Evolutionary conservation across 2,797 vertebrate genomes (phyloP), one percentile per base, ranked within the genome.

Genomic region (Cottoperca gobio): DNA sequence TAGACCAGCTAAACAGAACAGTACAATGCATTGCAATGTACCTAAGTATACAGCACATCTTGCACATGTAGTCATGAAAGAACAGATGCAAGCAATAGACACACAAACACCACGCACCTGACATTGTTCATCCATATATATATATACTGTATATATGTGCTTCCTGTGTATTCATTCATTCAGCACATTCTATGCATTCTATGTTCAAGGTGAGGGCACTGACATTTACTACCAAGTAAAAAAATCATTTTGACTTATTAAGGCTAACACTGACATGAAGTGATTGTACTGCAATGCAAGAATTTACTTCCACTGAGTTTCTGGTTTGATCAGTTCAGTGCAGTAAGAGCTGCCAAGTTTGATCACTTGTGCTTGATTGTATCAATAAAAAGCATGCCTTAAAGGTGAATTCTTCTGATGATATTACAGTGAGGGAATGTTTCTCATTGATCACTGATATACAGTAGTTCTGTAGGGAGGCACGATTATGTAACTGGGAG

Each of bases 401-500:
- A 4, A n/a, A 45, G 35, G 53, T 28, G 10, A 59, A 33, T 40
- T 37, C 12, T 9, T 17, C 3, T 55, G 35, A 12, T 53, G 31
- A 53, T 14, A 37, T 17, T 2, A n/a, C 21, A 57, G 8, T 24
- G 21, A 52, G 43, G 19, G 3, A 52, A 11, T 40, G 61, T 19
- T 48, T n/a, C 16, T 17, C 21, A 12, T 8, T 17, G n/a, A n/a
- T 42, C 35, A 55, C n/a, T 54, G 52, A 54, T 46, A 31, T n/a
- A n/a, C n/a, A n/a, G n/a, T n/a, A n/a, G 35, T 13, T 24, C 60
- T 49, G 52, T 31, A 33, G 46, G 48, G 16, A 60, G 40, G 46
- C 55, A n/a, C n/a, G 19, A 61, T 66, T 50, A 63, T 59, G 31
- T 59, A 60, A 66, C 37, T 19, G 28, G 28, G 43, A 55, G 67